These are phyloP conservation scores for Lytechinus pictus DNA, from an alignment of 35 echinoderm and acorn worm genomes.

Conservation along the genomic window DNA sequence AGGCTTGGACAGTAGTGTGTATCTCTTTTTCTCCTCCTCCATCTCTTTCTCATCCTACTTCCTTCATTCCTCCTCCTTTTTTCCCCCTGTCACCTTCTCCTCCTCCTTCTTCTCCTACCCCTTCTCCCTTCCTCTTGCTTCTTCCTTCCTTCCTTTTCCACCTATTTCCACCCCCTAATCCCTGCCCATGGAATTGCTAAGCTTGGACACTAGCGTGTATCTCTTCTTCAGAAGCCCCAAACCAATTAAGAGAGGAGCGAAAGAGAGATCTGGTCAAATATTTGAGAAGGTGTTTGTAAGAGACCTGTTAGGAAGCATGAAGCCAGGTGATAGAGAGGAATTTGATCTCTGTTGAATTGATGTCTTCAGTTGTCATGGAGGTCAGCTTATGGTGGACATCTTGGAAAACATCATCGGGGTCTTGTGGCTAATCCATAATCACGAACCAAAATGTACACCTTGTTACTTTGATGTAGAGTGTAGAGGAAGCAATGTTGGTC, in stretches of 20 bases:
- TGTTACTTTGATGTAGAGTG: not conserved
- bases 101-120: too few relatives aligned
- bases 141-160: too few relatives aligned
- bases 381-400: not conserved
- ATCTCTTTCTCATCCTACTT: too few relatives aligned
- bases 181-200: not conserved
- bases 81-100: too few relatives aligned
- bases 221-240: not conserved
- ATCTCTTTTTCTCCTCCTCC: too few relatives aligned
- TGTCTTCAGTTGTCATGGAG: conserved; percentile 26
- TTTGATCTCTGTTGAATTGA: conserved; percentile 16
- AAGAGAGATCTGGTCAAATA: conserved; percentile 30
- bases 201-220: not conserved
- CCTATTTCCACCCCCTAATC: not conserved
- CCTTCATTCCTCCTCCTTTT: too few relatives aligned
- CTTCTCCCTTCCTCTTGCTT: too few relatives aligned
- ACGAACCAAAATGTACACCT: not conserved
- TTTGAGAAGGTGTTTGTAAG: conserved; percentile 35
- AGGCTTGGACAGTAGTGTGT: too few relatives aligned
- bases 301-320: conserved; percentile 19
- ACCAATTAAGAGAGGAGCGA: conserved; percentile 28
- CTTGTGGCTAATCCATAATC: not conserved
- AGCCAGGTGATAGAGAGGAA: not conserved
- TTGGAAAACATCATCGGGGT: not conserved
- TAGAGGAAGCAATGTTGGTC: not conserved